Evolutionary conservation across 2,113 vertebrate genomes (phyloP).

Genomic region (Thomomys bottae): DNA sequence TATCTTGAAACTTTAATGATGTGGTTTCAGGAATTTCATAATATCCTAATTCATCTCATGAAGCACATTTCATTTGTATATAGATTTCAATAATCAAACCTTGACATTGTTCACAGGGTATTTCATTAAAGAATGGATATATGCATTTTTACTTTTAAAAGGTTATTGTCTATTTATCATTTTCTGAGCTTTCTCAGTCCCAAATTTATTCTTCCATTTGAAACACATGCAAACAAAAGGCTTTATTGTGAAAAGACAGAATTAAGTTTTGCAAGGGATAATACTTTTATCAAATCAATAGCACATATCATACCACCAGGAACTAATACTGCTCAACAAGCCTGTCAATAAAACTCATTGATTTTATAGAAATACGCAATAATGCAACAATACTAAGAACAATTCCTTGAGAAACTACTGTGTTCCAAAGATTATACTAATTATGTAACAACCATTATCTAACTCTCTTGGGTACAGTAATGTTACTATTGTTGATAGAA

Average conservation of each 20-base stretch:
- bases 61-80: constrained; percentile 31
- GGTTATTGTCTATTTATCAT: constrained; percentile 49
- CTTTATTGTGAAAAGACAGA: constrained; percentile 55
- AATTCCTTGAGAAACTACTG: background rate
- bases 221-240: constrained; percentile 31
- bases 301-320: background rate
- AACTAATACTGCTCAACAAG: background rate
- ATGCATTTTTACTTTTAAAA: constrained; percentile 43
- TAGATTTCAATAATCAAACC: constrained; percentile 59
- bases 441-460: background rate
- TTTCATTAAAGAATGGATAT: constrained; percentile 53
- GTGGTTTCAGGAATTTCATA: constrained; percentile 40
- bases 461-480: background rate
- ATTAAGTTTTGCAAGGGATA: constrained; percentile 37
- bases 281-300: constrained; percentile 47
- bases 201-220: constrained; percentile 57
- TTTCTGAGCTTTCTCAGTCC: constrained; percentile 14
- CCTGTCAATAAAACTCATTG: background rate
- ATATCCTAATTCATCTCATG: constrained; percentile 20
- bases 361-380: background rate
- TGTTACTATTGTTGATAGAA: background rate
- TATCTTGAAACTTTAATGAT: constrained; percentile 53
- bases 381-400: background rate
- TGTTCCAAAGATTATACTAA: background rate
- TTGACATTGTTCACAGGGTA: constrained; percentile 43